phyloP scores from a whole-genome alignment of 2,888 invertebrate genomes.

The Acleris laterana region DNA sequence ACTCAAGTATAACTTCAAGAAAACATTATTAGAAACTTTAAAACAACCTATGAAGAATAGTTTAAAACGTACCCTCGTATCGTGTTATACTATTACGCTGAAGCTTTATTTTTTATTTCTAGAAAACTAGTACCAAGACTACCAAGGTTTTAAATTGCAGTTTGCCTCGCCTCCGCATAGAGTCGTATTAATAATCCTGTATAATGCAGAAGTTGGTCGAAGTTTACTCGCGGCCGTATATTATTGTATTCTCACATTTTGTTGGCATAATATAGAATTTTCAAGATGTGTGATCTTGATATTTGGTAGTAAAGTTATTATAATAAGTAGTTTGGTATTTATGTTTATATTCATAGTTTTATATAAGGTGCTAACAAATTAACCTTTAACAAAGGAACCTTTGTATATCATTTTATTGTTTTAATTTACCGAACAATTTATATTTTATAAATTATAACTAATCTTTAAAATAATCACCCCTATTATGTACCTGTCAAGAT shows the following conservation, averaged over 20 bases:
- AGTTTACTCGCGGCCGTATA: background rate
- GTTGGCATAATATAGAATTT: background rate
- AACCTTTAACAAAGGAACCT: no score
- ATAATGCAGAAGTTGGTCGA: background rate
- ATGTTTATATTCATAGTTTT: no score
- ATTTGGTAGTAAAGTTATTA: background rate
- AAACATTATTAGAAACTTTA: no score
- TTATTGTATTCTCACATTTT: background rate
- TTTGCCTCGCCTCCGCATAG: background rate
- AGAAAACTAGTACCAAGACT: background rate
- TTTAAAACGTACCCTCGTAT: background rate
- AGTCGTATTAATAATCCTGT: background rate
- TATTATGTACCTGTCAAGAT: no score
- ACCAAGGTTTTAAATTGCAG: constrained; percentile 4
- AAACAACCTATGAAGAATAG: background rate
- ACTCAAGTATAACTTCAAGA: no score
- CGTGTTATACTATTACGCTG: background rate
- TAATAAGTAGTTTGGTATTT: no score
- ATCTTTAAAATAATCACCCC: no score
- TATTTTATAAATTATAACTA: no score
- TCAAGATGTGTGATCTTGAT: constrained; percentile 4
- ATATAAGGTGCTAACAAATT: no score
- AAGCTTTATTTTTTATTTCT: background rate
- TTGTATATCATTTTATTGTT: no score
- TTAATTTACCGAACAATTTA: no score